Conservation (phyloP, 2,888 invertebrate species). For the Pheosia gnoma region DNA sequence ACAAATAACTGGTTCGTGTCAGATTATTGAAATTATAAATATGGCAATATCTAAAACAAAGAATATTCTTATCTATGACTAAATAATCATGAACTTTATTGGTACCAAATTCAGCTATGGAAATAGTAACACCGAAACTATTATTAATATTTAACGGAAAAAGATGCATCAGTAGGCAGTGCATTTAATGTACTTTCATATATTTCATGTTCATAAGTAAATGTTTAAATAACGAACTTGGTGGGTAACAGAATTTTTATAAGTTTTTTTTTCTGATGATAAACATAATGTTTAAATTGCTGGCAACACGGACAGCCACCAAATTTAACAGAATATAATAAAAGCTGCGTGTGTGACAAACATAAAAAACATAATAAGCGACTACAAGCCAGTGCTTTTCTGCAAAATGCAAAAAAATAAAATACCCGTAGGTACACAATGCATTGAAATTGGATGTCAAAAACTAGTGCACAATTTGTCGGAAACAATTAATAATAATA, state of each 20-base stretch:
- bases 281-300: conserved; percentile 34
- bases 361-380: conserved; percentile 60
- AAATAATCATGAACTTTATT: conserved; percentile 34
- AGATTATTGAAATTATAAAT: conserved; percentile 62
- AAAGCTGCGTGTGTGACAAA: conserved; percentile 50
- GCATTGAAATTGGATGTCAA: conserved; percentile 53
- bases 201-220: conserved; percentile 11
- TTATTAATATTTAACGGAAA: conserved; percentile 35
- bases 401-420: conserved; percentile 61
- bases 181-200: conserved; percentile 31
- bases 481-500: conserved; percentile 54
- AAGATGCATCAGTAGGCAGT: conserved; percentile 44
- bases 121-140: conserved; percentile 37
- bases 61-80: conserved; percentile 54
- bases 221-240: conserved; percentile 21
- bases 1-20: conserved; percentile 64
- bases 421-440: conserved; percentile 58
- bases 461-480: conserved; percentile 69
- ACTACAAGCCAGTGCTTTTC: conserved; percentile 75
- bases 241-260: conserved; percentile 22
- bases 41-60: conserved; percentile 68
- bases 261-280: conserved; percentile 18
- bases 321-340: conserved; percentile 39
- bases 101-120: conserved; percentile 37
- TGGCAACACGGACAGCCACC: conserved; percentile 40